phyloP scores from a whole-genome alignment of 1,140 invertebrate genomes.

The Hycleus phaleratus region DNA sequence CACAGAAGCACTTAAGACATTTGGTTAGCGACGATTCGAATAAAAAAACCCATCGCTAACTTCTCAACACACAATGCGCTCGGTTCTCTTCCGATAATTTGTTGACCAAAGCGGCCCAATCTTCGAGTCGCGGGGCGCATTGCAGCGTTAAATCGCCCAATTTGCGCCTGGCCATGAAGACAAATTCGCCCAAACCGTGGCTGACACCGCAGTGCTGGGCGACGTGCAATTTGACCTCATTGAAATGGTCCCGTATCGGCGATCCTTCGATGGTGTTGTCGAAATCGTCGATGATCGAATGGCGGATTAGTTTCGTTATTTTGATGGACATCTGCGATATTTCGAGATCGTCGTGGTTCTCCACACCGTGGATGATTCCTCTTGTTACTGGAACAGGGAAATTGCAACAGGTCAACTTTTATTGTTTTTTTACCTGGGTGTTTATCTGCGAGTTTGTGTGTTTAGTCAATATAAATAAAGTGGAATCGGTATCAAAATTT shows the following conservation, averaged over 20 bases:
- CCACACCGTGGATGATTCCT: constrained; percentile 58
- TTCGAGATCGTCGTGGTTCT: constrained; percentile 54
- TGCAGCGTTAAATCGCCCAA: constrained; percentile 61
- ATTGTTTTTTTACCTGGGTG: no score
- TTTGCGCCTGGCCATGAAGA: constrained; percentile 67
- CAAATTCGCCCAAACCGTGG: constrained; percentile 65
- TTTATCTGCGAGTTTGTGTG: no score
- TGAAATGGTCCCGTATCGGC: constrained; percentile 29
- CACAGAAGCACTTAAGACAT: constrained; percentile 13
- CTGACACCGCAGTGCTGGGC: constrained; percentile 59
- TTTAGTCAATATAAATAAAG: no score
- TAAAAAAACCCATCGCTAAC: constrained; percentile 23
- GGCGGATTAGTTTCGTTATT: constrained; percentile 58
- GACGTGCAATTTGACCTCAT: constrained; percentile 47
- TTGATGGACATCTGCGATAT: constrained; percentile 58
- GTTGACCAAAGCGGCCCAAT: constrained; percentile 57
- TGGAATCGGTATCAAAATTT: no score
- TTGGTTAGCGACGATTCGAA: neutral
- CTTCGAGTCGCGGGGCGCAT: constrained; percentile 62
- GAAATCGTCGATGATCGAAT: constrained; percentile 40
- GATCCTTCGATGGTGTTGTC: constrained; percentile 27
- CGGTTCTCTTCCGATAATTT: constrained; percentile 49
- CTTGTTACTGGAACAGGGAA: constrained; percentile 50
- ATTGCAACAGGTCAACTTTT: neutral
- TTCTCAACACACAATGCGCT: constrained; percentile 57